Conservation (phyloP, 2,888 invertebrate species). For the Cenopis cana region DNA sequence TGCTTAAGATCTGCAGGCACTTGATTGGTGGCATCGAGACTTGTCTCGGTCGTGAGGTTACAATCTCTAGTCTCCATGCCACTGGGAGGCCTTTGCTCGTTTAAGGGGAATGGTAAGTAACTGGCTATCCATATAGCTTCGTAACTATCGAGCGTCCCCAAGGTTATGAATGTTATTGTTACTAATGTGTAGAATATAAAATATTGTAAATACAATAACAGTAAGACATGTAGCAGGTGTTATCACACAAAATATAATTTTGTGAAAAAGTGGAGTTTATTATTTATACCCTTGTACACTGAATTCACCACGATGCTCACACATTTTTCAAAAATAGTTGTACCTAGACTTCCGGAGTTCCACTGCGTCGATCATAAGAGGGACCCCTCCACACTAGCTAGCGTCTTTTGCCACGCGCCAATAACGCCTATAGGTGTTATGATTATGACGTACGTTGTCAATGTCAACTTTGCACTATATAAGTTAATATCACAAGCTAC, state of each 20-base stretch:
- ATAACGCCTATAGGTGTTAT: too few species aligned
- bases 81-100: conserved; percentile 27
- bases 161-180: conserved; percentile 85
- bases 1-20: conserved; percentile 29
- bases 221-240: conserved; percentile 85
- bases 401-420: too few species aligned
- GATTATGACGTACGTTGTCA: too few species aligned
- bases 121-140: not conserved
- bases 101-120: conserved; percentile 14
- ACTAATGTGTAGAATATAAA: conserved; percentile 84
- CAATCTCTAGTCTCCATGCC: conserved; percentile 2
- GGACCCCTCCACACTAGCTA: too few species aligned
- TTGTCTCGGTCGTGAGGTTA: not conserved
- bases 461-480: too few species aligned
- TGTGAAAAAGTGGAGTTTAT: conserved; percentile 77
- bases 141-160: conserved; percentile 56
- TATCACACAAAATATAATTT: conserved; percentile 86
- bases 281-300: conserved; percentile 57
- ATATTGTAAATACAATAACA: conserved; percentile 83
- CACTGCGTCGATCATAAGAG: too few species aligned
- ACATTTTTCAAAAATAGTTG: too few species aligned
- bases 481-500: too few species aligned
- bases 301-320: too few species aligned
- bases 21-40: conserved; percentile 15
- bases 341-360: too few species aligned